Evolutionary conservation across 2,888 invertebrate species (phyloP).

Genomic region (Linyphia triangularis): DNA sequence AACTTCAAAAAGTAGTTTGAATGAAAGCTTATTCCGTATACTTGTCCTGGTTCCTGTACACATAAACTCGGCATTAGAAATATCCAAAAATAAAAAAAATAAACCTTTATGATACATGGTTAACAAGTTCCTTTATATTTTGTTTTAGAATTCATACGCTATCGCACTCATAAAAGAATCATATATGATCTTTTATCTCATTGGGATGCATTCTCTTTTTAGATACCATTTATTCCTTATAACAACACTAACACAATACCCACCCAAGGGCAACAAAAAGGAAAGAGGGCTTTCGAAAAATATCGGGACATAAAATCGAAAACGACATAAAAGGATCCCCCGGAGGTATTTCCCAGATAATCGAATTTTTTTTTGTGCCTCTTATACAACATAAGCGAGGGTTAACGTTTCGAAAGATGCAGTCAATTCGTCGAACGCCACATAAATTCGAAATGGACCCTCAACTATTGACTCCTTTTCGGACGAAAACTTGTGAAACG

Average conservation of each 20-base stretch:
- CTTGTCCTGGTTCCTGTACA: too few species aligned
- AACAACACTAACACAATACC: not conserved
- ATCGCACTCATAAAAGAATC: too few species aligned
- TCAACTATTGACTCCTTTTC: not conserved
- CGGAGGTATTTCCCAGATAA: conserved; percentile 26
- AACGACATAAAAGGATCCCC: conserved; percentile 29
- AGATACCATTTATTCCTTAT: not conserved
- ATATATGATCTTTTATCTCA: too few species aligned
- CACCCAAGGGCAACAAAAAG: not conserved
- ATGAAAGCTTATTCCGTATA: too few species aligned
- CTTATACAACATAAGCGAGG: conserved; percentile 25
- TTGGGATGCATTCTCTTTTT: too few species aligned
- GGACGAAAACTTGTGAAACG: not conserved
- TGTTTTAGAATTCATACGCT: too few species aligned
- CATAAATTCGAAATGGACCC: conserved; percentile 42
- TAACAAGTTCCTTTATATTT: too few species aligned
- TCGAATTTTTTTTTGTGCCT: not conserved
- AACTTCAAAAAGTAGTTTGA: too few species aligned
- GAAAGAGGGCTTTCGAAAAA: not conserved
- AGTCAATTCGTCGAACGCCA: conserved; percentile 20
- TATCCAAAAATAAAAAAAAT: too few species aligned
- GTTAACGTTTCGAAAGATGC: conserved; percentile 32
- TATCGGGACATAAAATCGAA: not conserved
- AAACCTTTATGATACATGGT: too few species aligned
- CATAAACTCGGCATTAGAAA: too few species aligned